phyloP scores from a whole-genome alignment of 2,113 vertebrate genomes.

The Tauraco erythrolophus region DNA sequence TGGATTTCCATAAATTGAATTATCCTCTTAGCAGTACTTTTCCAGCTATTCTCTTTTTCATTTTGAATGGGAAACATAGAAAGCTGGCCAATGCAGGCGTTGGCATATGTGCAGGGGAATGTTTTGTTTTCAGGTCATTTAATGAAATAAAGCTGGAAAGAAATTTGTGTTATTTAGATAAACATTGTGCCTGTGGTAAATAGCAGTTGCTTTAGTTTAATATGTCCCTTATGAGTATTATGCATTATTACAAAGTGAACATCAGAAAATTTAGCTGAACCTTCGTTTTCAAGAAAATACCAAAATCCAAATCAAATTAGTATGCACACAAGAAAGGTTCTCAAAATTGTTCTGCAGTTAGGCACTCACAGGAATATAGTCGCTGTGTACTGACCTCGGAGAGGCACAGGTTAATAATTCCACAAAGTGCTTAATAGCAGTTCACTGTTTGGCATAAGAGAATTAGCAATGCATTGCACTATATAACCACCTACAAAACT shows the following conservation, averaged over 20 bases:
- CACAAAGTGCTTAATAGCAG: not conserved
- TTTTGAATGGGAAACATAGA: not conserved
- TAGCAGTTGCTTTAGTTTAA: not conserved
- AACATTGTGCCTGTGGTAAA: not conserved
- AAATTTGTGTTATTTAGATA: not conserved
- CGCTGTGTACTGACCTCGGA: not conserved
- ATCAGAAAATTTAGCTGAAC: not conserved
- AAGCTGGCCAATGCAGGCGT: not conserved
- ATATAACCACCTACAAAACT: not conserved
- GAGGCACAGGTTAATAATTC: constrained; percentile 9
- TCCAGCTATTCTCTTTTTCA: not conserved
- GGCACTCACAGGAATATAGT: not conserved
- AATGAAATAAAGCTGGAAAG: not conserved
- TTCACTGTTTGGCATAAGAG: not conserved
- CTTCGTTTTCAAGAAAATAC: not conserved
- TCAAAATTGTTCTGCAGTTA: not conserved
- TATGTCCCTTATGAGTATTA: not conserved
- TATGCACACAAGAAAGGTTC: not conserved
- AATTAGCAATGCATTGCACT: constrained; percentile 8
- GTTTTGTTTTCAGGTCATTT: not conserved
- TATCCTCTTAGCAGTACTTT: not conserved
- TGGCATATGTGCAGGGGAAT: not conserved
- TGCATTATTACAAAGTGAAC: not conserved
- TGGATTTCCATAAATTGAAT: not conserved
- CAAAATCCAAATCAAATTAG: not conserved